Conservation (phyloP, 2,113 vertebrate genomes). For the Kryptolebias marmoratus region DNA sequence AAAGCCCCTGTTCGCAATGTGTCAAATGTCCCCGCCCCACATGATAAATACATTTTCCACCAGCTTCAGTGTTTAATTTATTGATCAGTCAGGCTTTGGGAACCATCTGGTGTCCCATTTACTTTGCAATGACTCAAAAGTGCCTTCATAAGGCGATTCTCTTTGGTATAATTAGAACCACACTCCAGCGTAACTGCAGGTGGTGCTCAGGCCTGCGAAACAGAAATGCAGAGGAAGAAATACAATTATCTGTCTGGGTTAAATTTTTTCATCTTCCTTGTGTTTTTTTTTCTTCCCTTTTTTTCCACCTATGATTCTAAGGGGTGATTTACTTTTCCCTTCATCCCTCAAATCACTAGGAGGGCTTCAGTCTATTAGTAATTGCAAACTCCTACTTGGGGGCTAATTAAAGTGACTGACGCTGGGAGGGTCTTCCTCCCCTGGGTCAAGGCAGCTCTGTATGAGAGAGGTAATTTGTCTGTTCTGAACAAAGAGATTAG, state of each 20-base stretch:
- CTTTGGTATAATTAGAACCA: constrained; percentile 75
- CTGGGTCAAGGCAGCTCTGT: constrained; percentile 91
- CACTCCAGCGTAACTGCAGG: constrained; percentile 67
- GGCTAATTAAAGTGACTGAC: constrained; percentile 99
- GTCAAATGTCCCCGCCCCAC: constrained; percentile 34
- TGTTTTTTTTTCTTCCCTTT: neutral
- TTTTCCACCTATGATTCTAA: constrained; percentile 77
- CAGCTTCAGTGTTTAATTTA: constrained; percentile 75
- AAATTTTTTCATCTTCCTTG: constrained; percentile 81
- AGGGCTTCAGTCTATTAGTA: constrained; percentile 93
- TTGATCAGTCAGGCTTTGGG: constrained; percentile 78
- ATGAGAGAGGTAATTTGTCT: constrained; percentile 99
- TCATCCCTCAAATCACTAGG: constrained; percentile 91
- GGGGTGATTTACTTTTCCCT: constrained; percentile 82
- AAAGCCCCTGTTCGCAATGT: constrained; percentile 30
- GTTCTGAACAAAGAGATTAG: constrained; percentile 98
- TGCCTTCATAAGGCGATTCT: constrained; percentile 80
- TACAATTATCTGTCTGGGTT: constrained; percentile 68
- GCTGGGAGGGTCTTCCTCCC: constrained; percentile 94
- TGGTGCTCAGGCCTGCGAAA: constrained; percentile 68
- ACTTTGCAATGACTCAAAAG: constrained; percentile 77
- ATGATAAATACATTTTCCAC: constrained; percentile 59
- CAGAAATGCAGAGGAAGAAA: constrained; percentile 64
- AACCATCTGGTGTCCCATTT: constrained; percentile 81
- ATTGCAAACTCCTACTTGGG: constrained; percentile 93